Percentiles rank a stretch among this genome's conserved stretches.
Evolutionary conservation across 2,797 vertebrate species (phyloP).

Genomic region (Darevskia nairensis): DNA sequence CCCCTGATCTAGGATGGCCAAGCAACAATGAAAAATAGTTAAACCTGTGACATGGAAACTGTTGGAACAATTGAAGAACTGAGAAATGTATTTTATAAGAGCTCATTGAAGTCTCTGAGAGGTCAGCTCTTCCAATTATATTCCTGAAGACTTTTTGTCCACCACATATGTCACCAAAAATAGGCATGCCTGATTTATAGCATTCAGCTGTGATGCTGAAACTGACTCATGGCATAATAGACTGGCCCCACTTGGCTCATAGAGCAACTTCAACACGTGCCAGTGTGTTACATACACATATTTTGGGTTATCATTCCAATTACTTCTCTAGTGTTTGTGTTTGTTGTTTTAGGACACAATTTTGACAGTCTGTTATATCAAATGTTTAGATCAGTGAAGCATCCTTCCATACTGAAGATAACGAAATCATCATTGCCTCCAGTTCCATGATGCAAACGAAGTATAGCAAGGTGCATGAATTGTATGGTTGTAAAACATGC

Average conservation of each 20-base stretch:
- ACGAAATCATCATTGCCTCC: slow-evolving; percentile 20
- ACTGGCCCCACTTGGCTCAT: not conserved
- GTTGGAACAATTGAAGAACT: not conserved
- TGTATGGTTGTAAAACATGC: slow-evolving; percentile 34
- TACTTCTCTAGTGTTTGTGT: not conserved
- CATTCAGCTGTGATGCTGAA: not conserved
- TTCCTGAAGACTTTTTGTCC: not conserved
- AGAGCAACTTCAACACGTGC: not conserved
- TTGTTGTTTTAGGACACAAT: slow-evolving; percentile 3
- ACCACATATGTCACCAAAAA: not conserved
- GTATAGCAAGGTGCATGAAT: not conserved
- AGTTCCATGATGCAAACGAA: slow-evolving; percentile 32
- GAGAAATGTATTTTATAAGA: not conserved
- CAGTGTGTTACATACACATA: not conserved
- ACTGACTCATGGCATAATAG: not conserved
- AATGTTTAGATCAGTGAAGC: not conserved
- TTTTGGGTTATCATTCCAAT: not conserved
- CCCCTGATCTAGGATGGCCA: no score
- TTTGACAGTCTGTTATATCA: not conserved
- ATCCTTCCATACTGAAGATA: slow-evolving; percentile 3
- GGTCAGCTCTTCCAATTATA: not conserved
- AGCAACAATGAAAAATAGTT: not conserved
- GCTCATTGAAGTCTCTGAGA: no score
- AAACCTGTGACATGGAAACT: not conserved
- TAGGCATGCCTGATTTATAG: not conserved